These are phyloP conservation scores for Ischnura elegans DNA, from an alignment of 2,888 invertebrate genomes.

Conservation along the genomic window DNA sequence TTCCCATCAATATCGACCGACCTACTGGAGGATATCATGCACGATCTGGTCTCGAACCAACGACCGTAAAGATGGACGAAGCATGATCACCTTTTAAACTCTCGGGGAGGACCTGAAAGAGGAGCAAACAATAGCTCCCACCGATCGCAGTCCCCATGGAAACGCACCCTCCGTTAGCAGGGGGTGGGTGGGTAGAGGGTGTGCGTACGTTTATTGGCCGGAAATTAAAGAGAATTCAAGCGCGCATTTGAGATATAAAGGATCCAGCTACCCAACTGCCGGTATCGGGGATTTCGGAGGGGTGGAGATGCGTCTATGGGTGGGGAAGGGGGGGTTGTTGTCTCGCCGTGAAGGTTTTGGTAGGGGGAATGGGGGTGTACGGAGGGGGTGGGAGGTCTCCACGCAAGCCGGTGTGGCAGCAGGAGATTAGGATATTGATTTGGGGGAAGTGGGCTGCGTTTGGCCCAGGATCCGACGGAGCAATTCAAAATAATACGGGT, in stretches of 20 bases:
- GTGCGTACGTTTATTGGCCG: conserved; percentile 50
- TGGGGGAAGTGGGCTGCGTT: conserved; percentile 29
- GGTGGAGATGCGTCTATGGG: not conserved
- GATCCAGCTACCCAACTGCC: not conserved
- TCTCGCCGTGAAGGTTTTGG: not conserved
- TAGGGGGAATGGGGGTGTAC: not conserved
- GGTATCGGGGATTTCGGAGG: not conserved
- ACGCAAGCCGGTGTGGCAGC: conserved; percentile 4
- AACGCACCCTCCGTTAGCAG: no score
- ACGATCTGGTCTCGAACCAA: not conserved
- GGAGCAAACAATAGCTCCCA: not conserved
- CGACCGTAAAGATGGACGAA: not conserved
- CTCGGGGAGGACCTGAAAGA: not conserved
- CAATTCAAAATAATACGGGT: conserved; percentile 57
- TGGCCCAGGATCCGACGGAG: conserved; percentile 44
- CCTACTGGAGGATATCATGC: not conserved
- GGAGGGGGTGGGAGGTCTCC: not conserved
- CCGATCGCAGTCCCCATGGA: no score
- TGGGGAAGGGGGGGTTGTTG: not conserved
- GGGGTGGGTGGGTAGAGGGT: no score
- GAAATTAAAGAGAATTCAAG: conserved; percentile 63
- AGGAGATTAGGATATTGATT: conserved; percentile 67
- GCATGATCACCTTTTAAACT: not conserved
- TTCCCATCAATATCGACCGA: not conserved
- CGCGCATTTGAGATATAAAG: conserved; percentile 53